Evolutionary conservation across 2,797 vertebrate genomes (phyloP).

Genomic region (Pangasius larnaudii): DNA sequence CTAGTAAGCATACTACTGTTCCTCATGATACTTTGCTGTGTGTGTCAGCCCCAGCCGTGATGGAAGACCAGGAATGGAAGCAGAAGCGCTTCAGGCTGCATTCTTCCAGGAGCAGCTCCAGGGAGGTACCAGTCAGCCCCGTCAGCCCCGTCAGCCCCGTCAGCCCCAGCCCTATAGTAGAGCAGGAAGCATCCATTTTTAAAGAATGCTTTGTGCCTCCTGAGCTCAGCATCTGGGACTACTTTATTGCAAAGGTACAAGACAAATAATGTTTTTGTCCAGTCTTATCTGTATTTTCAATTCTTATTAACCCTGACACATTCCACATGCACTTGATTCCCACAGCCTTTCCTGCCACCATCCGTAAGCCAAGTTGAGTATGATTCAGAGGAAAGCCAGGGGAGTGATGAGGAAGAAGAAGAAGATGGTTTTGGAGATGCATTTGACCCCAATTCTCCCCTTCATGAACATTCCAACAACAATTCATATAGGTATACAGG

Average conservation of each 20-base stretch:
- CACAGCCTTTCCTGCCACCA: slow-evolving; percentile 83
- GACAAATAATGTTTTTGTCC: slow-evolving; percentile 3
- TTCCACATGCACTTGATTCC: background rate
- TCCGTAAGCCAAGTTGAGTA: slow-evolving; percentile 86
- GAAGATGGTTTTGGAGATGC: slow-evolving; percentile 72
- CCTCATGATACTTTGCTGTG: background rate
- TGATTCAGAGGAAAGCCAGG: slow-evolving; percentile 94
- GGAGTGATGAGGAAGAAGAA: slow-evolving; percentile 82
- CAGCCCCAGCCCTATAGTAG: slow-evolving; percentile 71
- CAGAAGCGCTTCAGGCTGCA: slow-evolving; percentile 76
- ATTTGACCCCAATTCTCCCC: slow-evolving; percentile 78
- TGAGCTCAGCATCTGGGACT: slow-evolving; percentile 98
- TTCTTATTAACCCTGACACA: background rate
- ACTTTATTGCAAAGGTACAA: slow-evolving; percentile 93
- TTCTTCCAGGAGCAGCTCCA: slow-evolving; percentile 78
- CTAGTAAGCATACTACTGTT: background rate
- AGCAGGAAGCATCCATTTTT: slow-evolving; percentile 75
- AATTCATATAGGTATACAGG: slow-evolving; percentile 91
- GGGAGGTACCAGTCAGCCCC: slow-evolving; percentile 73
- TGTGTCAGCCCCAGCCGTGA: slow-evolving; percentile 69
- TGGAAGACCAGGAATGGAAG: slow-evolving; percentile 80
- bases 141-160: slow-evolving; percentile 69
- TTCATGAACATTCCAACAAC: slow-evolving; percentile 91
- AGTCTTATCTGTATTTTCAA: background rate
- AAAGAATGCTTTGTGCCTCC: slow-evolving; percentile 93